Base-by-base conservation (phyloP, 2,113 vertebrate genomes). In the Pardalotus punctatus region DNA sequence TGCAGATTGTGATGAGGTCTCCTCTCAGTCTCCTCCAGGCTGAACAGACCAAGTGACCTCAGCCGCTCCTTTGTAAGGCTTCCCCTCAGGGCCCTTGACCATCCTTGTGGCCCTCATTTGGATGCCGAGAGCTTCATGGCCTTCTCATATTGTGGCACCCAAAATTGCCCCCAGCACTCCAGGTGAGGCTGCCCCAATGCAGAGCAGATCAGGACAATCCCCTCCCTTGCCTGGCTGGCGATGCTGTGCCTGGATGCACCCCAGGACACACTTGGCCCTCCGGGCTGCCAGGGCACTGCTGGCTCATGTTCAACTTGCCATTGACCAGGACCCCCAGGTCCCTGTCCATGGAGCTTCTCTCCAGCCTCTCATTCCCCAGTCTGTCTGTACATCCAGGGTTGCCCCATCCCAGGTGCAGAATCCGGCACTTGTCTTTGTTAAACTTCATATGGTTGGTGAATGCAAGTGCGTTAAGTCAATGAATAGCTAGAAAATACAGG, bases 201-300 rank as follows among this genome's bases (percentile, higher is more conserved):
- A 58, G 31, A 58, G 31, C 35, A 42, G 35, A 76, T 14, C 1
- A 0, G 14, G 27, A 67, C 45, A 67, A 43, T 51, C 36, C 9
- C 17, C 11, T 67, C 43, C 5, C 53, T 60, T 9, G 6, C 8
- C 45, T 0, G 0, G 31, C 31, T 60, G 51, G 12, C 1, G 2
- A 22, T 76, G 25, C 36, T 66, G 15, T 48, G 15, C 35, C 43
- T 77, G 61, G 61, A 60, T 67, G 53, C 9, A n/a, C 10, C 9
- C 11, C 36, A 43, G 36, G 31, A 60, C 33, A 67, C 0, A 2
- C 4, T 0, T 58, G 43, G 25, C 17, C 17, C 36, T 50, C 24
- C 25, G 22, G 21, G 13, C 43, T 51, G 22, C 27, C 45, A 18
- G 14, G 40, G 40, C 22, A 45, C 40, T 72, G 38, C 33, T 72